Base-by-base conservation (phyloP, 2,113 vertebrate genomes). In the Aythya baeri region DNA sequence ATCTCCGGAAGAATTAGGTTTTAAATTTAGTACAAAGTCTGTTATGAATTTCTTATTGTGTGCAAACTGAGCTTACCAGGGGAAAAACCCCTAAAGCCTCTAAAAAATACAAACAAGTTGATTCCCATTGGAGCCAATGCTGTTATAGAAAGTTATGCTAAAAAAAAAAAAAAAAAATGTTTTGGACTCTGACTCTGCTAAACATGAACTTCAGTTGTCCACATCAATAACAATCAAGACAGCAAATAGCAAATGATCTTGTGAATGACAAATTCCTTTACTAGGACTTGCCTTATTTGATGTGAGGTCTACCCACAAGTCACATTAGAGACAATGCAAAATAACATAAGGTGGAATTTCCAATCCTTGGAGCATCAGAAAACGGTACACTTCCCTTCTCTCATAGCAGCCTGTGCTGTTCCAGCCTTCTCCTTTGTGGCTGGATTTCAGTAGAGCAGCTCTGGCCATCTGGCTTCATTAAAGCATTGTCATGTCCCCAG, bases 391-490 rank as follows among this genome's bases (percentile, higher is more conserved):
- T 78, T 90, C 61, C 57, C 26, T 43, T 83, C 32, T 65, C 65
- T 49, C 50, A 59, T 16, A 26, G 65, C 88, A 93, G 85, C 16
- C 44, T 63, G 36, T 77, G 57, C 62, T 71, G 32, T 76, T 83
- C 66, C 75, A 86, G 71, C 75, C 67, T 80, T 70, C 74, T 73
- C 12, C 52, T 89, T 55, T 67, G 46, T 46, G 52, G 75, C 86
- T 87, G 67, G 32, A 43, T 73, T 91, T 94, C 93, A 74, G 38
- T 29, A 16, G 41, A 91, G 75, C 82, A 93, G 88, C 76, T 88
- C n/a, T 77, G 79, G 80, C 89, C 93, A 96, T 90, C 90, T 95
- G 90, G 85, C 65, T 88, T 83, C 83, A 63, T 81, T 78, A 52
- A 85, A 67, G 34, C 75, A 81, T 63, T 63, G 63, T 57, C 1